phyloP scores from a whole-genome alignment of 2,113 vertebrate genomes.

The Caretta caretta region DNA sequence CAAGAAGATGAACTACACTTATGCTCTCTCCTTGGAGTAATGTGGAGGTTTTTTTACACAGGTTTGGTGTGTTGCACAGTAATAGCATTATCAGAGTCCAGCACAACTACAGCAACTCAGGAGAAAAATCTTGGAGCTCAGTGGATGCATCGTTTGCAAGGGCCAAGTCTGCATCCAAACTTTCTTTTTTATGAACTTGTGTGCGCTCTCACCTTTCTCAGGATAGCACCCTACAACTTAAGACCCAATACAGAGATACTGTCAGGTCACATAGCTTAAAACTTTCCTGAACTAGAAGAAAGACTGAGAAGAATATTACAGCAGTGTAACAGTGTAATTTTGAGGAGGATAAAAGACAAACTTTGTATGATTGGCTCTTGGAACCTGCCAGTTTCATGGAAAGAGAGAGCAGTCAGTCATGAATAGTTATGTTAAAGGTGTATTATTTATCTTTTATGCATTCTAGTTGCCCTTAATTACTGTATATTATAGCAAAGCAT shows the following conservation, averaged over 20 bases:
- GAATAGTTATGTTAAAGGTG: not conserved
- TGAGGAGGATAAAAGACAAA: no score
- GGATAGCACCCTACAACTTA: not conserved
- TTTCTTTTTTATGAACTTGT: not conserved
- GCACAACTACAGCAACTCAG: not conserved
- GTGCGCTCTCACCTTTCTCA: not conserved
- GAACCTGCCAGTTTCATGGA: not conserved
- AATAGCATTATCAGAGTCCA: not conserved
- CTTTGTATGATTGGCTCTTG: not conserved
- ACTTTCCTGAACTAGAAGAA: not conserved
- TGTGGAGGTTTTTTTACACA: not conserved
- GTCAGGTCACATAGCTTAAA: not conserved
- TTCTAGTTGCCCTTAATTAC: not conserved
- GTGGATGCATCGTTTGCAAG: not conserved
- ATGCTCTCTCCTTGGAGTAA: not conserved
- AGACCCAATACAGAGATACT: not conserved
- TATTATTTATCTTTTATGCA: not conserved
- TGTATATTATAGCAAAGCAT: not conserved
- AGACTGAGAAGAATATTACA: not conserved
- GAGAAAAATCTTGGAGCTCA: not conserved
- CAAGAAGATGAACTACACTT: not conserved
- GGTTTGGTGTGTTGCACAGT: not conserved
- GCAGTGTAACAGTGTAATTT: not conserved
- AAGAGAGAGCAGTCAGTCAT: not conserved
- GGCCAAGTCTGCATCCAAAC: not conserved